Evolutionary conservation across 35 echinoderm and acorn worm genomes (phyloP).

Genomic region (Strongylocentrotus purpuratus): DNA sequence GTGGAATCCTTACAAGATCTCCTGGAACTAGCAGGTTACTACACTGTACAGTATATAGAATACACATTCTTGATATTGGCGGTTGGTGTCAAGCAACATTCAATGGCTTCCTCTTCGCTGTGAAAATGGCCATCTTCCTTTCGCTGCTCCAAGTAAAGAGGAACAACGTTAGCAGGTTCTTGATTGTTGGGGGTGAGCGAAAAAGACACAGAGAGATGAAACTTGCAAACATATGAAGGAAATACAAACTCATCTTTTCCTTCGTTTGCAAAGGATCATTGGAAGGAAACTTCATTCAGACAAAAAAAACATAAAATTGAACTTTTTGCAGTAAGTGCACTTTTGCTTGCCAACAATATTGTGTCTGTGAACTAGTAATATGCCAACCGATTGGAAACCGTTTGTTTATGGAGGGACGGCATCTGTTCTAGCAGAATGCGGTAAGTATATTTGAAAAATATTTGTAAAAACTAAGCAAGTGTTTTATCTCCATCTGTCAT

Average conservation of each 20-base stretch:
- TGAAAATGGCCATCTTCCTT: background rate
- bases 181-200: slow-evolving; percentile 35
- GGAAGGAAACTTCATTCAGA: background rate
- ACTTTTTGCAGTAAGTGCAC: background rate
- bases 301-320: background rate
- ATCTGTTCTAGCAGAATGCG: slow-evolving; percentile 90
- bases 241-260: background rate
- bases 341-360: background rate
- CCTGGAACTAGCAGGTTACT: background rate
- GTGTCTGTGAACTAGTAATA: background rate
- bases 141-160: slow-evolving; percentile 18
- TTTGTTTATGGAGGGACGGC: slow-evolving; percentile 95
- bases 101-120: background rate
- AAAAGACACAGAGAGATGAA: slow-evolving; percentile 38
- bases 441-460: slow-evolving; percentile 57
- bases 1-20: background rate
- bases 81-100: background rate
- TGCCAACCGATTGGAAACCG: slow-evolving; percentile 79
- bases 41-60: background rate
- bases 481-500: background rate
- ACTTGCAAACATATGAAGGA: slow-evolving; percentile 15
- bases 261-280: background rate
- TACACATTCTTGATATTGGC: background rate
- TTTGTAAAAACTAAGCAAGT: no score
- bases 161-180: background rate